A percentile compares a stretch with the other conserved stretches of the same genome.
phyloP scores from a whole-genome alignment of 2,113 vertebrate genomes.

The Podilymbus podiceps region DNA sequence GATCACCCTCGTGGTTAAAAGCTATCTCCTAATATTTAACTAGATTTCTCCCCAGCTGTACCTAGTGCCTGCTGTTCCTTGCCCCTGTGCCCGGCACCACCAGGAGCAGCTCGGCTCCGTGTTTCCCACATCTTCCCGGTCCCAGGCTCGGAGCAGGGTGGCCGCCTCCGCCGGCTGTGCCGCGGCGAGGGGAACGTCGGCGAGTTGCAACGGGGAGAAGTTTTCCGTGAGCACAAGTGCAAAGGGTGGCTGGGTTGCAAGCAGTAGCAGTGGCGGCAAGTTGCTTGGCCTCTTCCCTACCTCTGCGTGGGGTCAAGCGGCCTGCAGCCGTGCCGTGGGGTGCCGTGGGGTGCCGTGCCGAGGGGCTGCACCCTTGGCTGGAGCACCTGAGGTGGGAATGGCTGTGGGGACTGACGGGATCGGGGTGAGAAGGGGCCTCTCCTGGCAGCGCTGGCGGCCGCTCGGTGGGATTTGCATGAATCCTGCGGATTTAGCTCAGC shows the following conservation, averaged over 20 bases:
- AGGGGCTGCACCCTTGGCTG: background rate
- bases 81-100: rapidly evolving
- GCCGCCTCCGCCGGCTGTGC: rapidly evolving
- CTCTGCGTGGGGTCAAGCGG: background rate
- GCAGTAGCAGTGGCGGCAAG: rapidly evolving
- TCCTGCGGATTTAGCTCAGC: background rate
- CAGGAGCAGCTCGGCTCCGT: background rate
- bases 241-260: background rate
- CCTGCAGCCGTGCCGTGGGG: no score
- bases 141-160: rapidly evolving
- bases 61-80: background rate
- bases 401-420: rapidly evolving
- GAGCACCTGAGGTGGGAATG: background rate
- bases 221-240: background rate
- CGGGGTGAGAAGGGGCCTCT: rapidly evolving
- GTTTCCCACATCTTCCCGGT: rapidly evolving
- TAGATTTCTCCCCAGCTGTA: background rate
- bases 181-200: rapidly evolving
- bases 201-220: background rate
- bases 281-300: rapidly evolving
- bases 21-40: background rate
- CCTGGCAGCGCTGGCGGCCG: background rate
- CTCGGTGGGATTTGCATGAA: background rate
- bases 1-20: background rate
- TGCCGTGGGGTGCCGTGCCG: background rate